Evolutionary conservation across 2,888 invertebrate genomes (phyloP), one percentile per base, ranked within the genome.

Genomic region (Tridacna gigas): DNA sequence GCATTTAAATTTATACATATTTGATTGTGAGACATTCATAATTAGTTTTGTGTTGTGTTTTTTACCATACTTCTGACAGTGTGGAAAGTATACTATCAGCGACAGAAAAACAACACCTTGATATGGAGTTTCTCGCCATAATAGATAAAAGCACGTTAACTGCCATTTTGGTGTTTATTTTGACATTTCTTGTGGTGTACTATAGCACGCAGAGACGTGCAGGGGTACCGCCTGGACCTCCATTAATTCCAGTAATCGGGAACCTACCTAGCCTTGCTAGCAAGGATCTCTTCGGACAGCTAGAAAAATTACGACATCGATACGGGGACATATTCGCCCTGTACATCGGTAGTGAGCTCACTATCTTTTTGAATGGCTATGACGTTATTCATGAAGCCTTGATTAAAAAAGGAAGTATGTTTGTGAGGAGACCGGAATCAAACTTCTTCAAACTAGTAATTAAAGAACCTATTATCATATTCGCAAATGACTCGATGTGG

Each of bases 321-420:
- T 86, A 86, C 47, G 85, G 85, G 1, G 85, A 86, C 65, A 69
- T 86, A 18, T 77, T 74, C 37, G 80, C 79, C 7, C n/a, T 86
- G 11, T 83, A 80, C 45, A 66, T 83, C 12, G 83, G 80, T 18
- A 63, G 60, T 9, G 71, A 83, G 25, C 73, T 79, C 7, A 74
- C 73, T 7, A 75, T 86, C 18, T 67, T 76, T 63, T 37, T 84
- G 11, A 84, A 82, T 28, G 84, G 82, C 11, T 75, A 77, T 51
- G 78, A 79, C 5, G 71, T 47, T 13, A 76, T 86, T 26, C 76
- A 77, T 20, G 82, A 83, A 5, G 74, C 77, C 11, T 74, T 86
- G 22, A 37, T 86, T 15, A 82, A 83, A 63, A 56, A 67, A 37
- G 86, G 83, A 15, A 73, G 63, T n/a, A 18, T 63, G 15, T 80